phyloP scores from a whole-genome alignment of 2,113 vertebrate genomes.

The Prietella phreatophila region DNA sequence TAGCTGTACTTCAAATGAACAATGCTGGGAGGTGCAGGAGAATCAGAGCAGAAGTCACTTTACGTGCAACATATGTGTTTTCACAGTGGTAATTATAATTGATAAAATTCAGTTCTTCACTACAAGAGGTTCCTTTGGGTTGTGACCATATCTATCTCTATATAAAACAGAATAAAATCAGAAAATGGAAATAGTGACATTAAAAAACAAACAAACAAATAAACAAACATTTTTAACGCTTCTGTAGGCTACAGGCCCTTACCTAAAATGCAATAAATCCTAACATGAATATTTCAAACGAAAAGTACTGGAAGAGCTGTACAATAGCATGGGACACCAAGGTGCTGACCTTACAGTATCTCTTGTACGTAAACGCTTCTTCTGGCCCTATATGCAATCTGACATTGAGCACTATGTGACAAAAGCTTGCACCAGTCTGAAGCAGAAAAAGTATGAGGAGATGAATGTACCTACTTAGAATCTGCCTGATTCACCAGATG shows the following conservation, averaged over 20 bases:
- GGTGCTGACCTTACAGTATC: no score
- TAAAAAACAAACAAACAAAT: background rate
- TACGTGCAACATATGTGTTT: background rate
- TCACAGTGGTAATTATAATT: background rate
- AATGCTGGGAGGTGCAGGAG: background rate
- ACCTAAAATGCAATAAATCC: slow-evolving; percentile 61
- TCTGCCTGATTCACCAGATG: no score
- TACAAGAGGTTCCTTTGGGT: background rate
- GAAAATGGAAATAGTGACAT: background rate
- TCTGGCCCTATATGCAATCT: no score
- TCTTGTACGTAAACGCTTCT: no score
- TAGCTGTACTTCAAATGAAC: background rate
- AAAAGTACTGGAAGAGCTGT: no score
- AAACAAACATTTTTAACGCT: no score
- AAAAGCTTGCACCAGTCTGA: no score
- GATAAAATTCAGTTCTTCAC: background rate
- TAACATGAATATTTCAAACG: slow-evolving; percentile 74
- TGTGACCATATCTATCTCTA: background rate
- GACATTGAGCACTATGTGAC: no score
- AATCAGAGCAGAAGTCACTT: background rate
- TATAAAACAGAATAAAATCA: background rate
- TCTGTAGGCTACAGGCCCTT: background rate
- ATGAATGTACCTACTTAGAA: no score
- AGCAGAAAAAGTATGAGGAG: no score
- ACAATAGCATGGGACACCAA: no score